Evolutionary conservation across 2,113 vertebrate species (phyloP), one percentile per base, ranked within the genome.

Genomic region (Nyctibius bracteatus): DNA sequence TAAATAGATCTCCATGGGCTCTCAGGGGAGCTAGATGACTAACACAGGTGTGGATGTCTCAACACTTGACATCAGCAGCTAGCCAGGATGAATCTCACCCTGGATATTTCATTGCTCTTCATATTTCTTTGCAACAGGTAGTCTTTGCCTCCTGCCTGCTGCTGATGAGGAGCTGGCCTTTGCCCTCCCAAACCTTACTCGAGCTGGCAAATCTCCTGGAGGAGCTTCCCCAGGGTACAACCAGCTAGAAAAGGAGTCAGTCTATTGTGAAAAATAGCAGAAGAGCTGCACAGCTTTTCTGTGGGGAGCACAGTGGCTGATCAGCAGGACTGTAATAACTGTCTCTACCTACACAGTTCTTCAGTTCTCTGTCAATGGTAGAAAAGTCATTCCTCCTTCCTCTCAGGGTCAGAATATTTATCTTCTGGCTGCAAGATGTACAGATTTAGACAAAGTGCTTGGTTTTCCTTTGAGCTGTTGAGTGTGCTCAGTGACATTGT

Each of bases 71-170:
- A 90, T 44, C 41, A 71, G 51, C 33, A 82, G 33, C 61, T 85
- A 75, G 24, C 57, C 41, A 79, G 73, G 62, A 47, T 71, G 61
- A 91, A 68, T 82, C 39, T 84, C 17, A 8, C 28, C 37, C 31
- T 72, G 49, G 49, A 37, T 93, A 75, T 81, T 89, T 89, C 70
- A 27, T 35, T 72, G 52, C 8, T 90, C 23, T 86, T 90, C 72
- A 7, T 78, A 86, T 44, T 71, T 92, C 73, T 89, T 90, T 91
- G 55, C 75, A 81, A 89, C 41, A 91, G 78, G 80, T 92, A 91
- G 80, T 63, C 63, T 84, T 94, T 65, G 12, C 61, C 2, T 27
- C 39, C 73, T 83, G 54, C 27, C 25, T 86, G 49, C 31, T 90
- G 24, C 59, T 78, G 46, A 70, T n/a, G 67, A 86, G 47, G 24